These are phyloP conservation scores for Mus spicilegus DNA, from an alignment of 2,113 vertebrate species.

Conservation along the genomic window DNA sequence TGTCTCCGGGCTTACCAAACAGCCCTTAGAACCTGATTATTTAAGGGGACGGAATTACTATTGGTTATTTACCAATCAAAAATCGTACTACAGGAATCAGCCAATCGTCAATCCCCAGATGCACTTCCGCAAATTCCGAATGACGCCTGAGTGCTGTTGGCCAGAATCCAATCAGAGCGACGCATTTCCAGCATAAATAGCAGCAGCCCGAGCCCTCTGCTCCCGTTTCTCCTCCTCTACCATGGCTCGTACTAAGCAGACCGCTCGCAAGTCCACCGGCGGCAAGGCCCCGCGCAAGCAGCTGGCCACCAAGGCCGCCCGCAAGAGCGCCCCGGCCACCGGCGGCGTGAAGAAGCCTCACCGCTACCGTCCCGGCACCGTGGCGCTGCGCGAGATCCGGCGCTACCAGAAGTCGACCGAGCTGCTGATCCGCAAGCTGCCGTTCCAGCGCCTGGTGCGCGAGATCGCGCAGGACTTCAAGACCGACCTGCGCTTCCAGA, in stretches of 20 bases:
- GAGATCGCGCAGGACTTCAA: no score
- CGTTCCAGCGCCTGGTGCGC: no score
- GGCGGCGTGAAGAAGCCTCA: no score
- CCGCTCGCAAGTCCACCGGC: slow-evolving; percentile 8
- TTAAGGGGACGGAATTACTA: rapidly evolving
- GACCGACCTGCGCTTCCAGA: no score
- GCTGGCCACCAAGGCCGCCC: no score
- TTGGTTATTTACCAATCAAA: slow-evolving; percentile 43
- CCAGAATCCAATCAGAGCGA: slow-evolving; percentile 56
- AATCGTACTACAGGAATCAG: rapidly evolving
- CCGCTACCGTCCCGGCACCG: no score
- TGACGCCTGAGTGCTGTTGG: neutral
- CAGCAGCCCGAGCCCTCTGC: rapidly evolving
- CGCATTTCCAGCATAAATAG: slow-evolving; percentile 22
- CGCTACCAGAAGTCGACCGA: no score
- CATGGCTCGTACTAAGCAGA: slow-evolving; percentile 39
- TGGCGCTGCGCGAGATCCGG: no score
- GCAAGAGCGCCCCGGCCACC: no score
- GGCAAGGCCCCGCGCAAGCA: slow-evolving; percentile 24
- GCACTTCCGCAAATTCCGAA: neutral
- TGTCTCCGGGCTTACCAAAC: neutral
- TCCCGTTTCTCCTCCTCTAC: rapidly evolving
- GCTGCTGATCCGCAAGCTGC: no score
- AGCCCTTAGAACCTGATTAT: neutral
- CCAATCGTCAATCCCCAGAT: rapidly evolving